These are phyloP conservation scores for Amphiprion percula DNA, from an alignment of 2,113 vertebrate genomes.

Conservation along the genomic window DNA sequence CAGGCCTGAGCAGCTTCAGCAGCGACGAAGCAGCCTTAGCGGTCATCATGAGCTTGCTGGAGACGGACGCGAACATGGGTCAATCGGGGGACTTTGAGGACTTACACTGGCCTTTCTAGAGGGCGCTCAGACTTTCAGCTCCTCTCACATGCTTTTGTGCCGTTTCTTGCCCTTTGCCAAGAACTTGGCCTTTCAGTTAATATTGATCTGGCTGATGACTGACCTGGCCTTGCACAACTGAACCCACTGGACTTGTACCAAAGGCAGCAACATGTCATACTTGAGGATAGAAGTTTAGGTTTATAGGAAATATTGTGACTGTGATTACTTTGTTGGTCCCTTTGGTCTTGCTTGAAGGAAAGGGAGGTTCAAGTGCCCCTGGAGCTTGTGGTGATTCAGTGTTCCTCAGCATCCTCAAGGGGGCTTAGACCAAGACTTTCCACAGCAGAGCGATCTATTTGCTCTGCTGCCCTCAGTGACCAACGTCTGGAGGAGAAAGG, in stretches of 20 bases:
- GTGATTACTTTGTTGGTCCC: neutral
- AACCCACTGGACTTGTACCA: constrained; percentile 33
- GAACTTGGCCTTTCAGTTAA: neutral
- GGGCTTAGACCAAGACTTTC: constrained; percentile 23
- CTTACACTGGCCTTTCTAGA: constrained; percentile 90
- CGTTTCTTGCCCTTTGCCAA: constrained; percentile 21
- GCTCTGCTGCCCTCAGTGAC: constrained; percentile 5
- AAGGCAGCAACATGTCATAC: constrained; percentile 27
- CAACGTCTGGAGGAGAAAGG: constrained; percentile 9
- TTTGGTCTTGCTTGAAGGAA: constrained; percentile 21
- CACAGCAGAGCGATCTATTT: constrained; percentile 6
- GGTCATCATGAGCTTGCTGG: constrained; percentile 96
- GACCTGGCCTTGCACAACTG: constrained; percentile 21
- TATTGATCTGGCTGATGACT: constrained; percentile 3
- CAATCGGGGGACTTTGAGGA: constrained; percentile 93
- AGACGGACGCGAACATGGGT: constrained; percentile 92
- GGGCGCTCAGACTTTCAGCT: neutral
- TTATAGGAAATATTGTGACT: constrained; percentile 13
- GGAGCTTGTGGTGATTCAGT: constrained; percentile 32
- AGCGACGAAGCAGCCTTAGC: constrained; percentile 95
- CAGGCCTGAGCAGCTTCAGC: constrained; percentile 92
- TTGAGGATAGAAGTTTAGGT: constrained; percentile 9
- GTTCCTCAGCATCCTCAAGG: constrained; percentile 44
- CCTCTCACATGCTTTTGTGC: constrained; percentile 14
- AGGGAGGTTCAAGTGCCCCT: constrained; percentile 13